A percentile compares a stretch with the other conserved stretches of the same genome.
Conservation (phyloP, 2,113 vertebrate genomes). For the Catharus bicknelli region DNA sequence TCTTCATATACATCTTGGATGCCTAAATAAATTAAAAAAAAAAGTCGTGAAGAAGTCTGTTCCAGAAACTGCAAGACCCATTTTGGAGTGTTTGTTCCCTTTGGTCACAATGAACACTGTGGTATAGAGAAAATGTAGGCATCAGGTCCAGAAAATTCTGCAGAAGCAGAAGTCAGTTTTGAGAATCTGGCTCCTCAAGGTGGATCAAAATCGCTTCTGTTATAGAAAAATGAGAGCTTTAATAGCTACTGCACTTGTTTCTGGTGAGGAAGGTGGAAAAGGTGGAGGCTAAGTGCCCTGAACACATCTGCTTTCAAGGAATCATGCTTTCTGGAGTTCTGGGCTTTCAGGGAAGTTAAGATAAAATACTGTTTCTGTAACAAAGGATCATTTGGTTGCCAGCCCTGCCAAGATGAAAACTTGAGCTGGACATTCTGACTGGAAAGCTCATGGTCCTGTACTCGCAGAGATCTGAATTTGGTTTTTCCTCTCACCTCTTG, state of each 20-base stretch:
- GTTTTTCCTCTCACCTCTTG: not conserved
- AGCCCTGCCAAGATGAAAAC: not conserved
- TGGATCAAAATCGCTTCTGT: not conserved
- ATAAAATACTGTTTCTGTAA: not conserved
- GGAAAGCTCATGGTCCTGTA: not conserved
- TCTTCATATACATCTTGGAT: not conserved
- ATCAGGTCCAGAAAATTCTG: not conserved
- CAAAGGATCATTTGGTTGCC: fast-evolving
- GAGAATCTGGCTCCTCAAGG: not conserved
- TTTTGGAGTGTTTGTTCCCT: not conserved
- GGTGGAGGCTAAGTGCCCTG: not conserved
- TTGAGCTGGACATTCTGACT: not conserved
- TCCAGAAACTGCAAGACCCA: not conserved
- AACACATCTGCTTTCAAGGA: not conserved
- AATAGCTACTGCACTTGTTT: not conserved
- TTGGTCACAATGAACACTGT: not conserved
- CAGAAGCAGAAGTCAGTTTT: not conserved
- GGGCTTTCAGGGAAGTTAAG: not conserved
- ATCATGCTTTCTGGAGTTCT: not conserved
- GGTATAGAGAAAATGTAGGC: not conserved
- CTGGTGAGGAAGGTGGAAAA: not conserved
- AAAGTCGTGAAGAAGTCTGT: not conserved
- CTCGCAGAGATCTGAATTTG: not conserved
- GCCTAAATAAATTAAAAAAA: not conserved
- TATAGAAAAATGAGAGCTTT: not conserved